A percentile compares a stretch with the other conserved stretches of the same genome.
Conservation (phyloP, 2,888 invertebrate species). For the Epinotia brunnichana region DNA sequence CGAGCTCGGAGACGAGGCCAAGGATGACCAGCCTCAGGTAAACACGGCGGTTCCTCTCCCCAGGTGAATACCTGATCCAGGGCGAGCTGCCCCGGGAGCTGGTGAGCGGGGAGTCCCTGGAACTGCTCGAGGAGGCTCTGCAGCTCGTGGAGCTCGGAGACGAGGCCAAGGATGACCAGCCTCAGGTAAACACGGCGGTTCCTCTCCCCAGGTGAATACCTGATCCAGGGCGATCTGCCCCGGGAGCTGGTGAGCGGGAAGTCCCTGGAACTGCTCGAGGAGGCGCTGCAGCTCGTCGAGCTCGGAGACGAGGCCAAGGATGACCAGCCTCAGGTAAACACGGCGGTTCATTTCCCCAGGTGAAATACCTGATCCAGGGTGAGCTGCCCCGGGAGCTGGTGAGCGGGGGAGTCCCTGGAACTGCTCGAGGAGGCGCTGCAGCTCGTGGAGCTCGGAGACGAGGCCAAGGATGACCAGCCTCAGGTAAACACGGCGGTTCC, state of each 20-base stretch:
- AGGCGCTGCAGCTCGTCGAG: constrained; percentile 89
- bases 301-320: constrained; percentile 84
- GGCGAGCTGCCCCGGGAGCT: constrained; percentile 80
- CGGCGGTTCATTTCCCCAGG: constrained; percentile 66
- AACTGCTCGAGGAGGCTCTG: constrained; percentile 88
- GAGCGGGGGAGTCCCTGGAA: constrained; percentile 83
- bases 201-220: constrained; percentile 83
- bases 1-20: constrained; percentile 85
- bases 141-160: constrained; percentile 88
- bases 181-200: constrained; percentile 56
- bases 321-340: constrained; percentile 69
- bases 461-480: constrained; percentile 73
- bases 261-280: constrained; percentile 87
- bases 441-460: constrained; percentile 87
- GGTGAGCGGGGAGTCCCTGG: constrained; percentile 83
- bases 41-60: constrained; percentile 43
- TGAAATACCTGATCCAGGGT: constrained; percentile 85
- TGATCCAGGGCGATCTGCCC: constrained; percentile 81
- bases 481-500: constrained; percentile 55
- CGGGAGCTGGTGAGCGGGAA: constrained; percentile 81
- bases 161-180: constrained; percentile 75
- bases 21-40: constrained; percentile 76
- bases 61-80: constrained; percentile 86
- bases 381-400: constrained; percentile 80
- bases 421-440: constrained; percentile 89